phyloP scores from a whole-genome alignment of 1,140 invertebrate genomes.

The Ceratitis capitata region DNA sequence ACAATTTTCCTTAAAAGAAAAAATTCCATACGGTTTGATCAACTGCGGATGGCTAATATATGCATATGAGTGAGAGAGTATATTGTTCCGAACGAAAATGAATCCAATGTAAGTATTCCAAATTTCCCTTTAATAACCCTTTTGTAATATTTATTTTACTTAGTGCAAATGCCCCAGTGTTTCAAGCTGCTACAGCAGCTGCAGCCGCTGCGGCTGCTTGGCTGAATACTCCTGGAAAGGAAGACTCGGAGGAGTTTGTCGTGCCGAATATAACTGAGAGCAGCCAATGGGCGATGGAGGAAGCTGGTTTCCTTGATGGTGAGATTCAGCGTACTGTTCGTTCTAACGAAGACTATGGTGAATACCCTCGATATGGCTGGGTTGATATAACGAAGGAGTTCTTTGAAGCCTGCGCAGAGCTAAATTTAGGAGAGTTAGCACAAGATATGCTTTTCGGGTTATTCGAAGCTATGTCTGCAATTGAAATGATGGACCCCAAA shows the following conservation, averaged over 20 bases:
- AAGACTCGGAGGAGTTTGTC: slow-evolving; percentile 41
- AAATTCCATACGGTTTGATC: too few relatives aligned
- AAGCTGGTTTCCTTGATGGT: slow-evolving; percentile 53
- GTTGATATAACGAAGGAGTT: slow-evolving; percentile 79
- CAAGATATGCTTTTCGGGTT: slow-evolving; percentile 93
- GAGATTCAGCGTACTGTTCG: slow-evolving; percentile 56
- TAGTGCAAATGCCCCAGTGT: slow-evolving; percentile 40
- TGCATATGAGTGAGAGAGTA: too few relatives aligned
- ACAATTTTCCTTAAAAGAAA: too few relatives aligned
- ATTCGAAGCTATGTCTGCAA: slow-evolving; percentile 99
- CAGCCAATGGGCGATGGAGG: slow-evolving; percentile 49
- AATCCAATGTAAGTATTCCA: background rate
- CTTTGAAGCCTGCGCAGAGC: slow-evolving; percentile 75
- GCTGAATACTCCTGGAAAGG: background rate
- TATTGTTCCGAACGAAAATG: too few relatives aligned
- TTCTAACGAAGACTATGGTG: slow-evolving; percentile 45
- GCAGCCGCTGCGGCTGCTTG: slow-evolving; percentile 45
- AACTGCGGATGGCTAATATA: too few relatives aligned
- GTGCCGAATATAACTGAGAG: slow-evolving; percentile 46
- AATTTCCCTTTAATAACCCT: background rate
- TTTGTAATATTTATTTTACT: background rate
- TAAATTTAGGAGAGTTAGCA: slow-evolving; percentile 87
- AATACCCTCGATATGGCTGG: slow-evolving; percentile 68
- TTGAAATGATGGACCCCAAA: slow-evolving; percentile 99
- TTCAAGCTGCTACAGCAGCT: slow-evolving; percentile 47